Conservation (phyloP, 64 coral and sea anemone species). For the Stichodactyla mertensii region DNA sequence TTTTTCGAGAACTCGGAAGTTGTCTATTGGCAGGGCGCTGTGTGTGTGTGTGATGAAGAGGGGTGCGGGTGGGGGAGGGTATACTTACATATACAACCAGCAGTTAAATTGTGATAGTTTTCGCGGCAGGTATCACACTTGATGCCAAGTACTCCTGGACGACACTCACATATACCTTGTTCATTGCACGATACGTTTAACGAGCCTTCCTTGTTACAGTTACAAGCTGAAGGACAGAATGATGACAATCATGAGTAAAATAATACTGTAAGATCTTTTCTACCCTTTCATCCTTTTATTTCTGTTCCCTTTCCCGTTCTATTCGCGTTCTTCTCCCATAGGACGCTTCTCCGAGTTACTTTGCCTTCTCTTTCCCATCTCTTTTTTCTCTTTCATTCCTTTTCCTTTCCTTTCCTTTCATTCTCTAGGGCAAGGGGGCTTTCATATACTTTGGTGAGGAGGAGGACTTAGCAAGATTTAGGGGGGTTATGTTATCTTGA, state of each 20-base stretch:
- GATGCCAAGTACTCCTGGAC: conserved; percentile 79
- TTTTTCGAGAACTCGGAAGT: not conserved
- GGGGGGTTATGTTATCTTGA: too few relatives aligned
- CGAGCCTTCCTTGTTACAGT: conserved; percentile 80
- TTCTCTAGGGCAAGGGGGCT: too few relatives aligned
- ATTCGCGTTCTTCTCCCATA: too few relatives aligned
- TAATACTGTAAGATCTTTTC: too few relatives aligned
- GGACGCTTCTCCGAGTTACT: not conserved
- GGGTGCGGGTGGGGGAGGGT: too few relatives aligned
- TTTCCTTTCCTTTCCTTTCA: not conserved
- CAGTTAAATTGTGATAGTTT: conserved; percentile 88
- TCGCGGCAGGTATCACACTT: conserved; percentile 86
- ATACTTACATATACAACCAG: conserved; percentile 81
- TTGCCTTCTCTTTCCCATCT: not conserved
- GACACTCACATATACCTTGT: conserved; percentile 66
- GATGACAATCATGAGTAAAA: not conserved
- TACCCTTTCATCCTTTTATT: not conserved
- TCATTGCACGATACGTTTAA: conserved; percentile 77
- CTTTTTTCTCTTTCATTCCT: not conserved
- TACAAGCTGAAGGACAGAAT: conserved; percentile 52
- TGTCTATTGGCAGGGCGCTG: too few relatives aligned
- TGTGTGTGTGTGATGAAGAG: too few relatives aligned
- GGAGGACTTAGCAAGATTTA: too few relatives aligned
- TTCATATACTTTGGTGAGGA: too few relatives aligned
- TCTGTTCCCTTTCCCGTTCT: not conserved